A percentile compares a stretch with the other conserved stretches of the same genome.
These are phyloP conservation scores for Anarsia innoxiella DNA, from an alignment of 2,888 invertebrate genomes.

Conservation along the genomic window DNA sequence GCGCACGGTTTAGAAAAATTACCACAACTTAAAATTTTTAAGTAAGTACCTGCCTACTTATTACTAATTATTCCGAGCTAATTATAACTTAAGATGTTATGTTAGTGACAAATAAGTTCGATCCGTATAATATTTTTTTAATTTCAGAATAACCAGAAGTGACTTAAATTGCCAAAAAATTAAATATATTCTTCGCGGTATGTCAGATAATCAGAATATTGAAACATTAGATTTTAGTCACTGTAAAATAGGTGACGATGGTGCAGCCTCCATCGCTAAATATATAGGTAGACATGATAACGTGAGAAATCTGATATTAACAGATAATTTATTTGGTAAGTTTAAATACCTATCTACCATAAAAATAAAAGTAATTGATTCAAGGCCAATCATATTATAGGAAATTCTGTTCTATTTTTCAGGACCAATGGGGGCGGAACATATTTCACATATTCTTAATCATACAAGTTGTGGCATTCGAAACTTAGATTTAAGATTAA, in stretches of 20 bases:
- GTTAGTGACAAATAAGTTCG: too few species aligned
- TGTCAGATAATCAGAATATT: conserved; percentile 53
- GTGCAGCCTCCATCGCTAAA: conserved; percentile 77
- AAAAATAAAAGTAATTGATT: too few species aligned
- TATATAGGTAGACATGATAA: conserved; percentile 62
- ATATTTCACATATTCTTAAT: conserved; percentile 55
- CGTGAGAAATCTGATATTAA: conserved; percentile 61
- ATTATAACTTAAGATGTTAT: too few species aligned
- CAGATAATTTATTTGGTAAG: conserved; percentile 72
- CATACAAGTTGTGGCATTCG: conserved; percentile 53
- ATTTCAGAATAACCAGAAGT: conserved; percentile 57
- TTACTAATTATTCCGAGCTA: too few species aligned
- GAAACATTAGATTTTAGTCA: conserved; percentile 78
- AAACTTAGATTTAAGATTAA: conserved; percentile 56
- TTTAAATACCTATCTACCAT: too few species aligned
- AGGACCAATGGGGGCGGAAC: conserved; percentile 60
- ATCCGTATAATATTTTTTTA: not conserved
- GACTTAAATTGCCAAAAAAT: conserved; percentile 64
- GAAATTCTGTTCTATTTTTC: conserved; percentile 14
- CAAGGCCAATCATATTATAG: not conserved
- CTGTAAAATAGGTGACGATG: conserved; percentile 77
- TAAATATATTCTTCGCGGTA: conserved; percentile 58
- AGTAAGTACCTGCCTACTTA: conserved; percentile 37
- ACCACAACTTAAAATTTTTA: conserved; percentile 42
- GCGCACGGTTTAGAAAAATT: conserved; percentile 62